Base-by-base conservation (phyloP, 1,140 invertebrate genomes). In the Drosophila sproati region DNA sequence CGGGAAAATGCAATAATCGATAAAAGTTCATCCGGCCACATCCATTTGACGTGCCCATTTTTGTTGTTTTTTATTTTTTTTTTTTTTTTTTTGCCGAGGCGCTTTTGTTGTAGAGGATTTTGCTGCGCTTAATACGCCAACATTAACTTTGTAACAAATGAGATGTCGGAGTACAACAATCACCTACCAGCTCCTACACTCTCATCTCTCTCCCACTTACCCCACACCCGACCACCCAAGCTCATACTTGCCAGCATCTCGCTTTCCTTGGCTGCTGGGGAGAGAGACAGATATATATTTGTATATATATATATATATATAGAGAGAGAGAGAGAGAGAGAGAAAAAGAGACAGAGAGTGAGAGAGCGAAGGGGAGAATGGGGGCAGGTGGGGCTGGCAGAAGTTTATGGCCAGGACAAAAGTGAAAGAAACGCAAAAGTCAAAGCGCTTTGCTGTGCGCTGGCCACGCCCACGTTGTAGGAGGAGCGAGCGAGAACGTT, bases 101-200 rank as follows among this genome's bases (percentile, higher is more conserved):
- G 77, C 70, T 85, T 81, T 89, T 85, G 86, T 81, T 89, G 78
- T 82, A 74, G 82, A 79, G 78, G 85, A 80, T 89, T 88, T 88
- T 89, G 85, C 78, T 82, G 82, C 88, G 85, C 85, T 89, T 89
- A 89, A 89, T 89, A 77, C 86, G 85, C 85, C 86, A 88, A 89
- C 85, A 89, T 89, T 89, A 89, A 89, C 85, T 89, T 89, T 90
- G 85, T 89, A 89, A 89, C 85, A 89, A 88, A 89, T 89, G 85
- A 89, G 85, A 89, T 89, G 85, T 89, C 85, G 85, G 81, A 89
- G 81, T 73, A 90, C 85, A 89, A 89, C 85, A 89, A 77, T 89
- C 85, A 89, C 83, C 75, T 77, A 77, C 75, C 70, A 77, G 75
- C 51, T 50, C 62, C 74, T 76, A 72, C 55, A 41, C 54, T 47